Conservation (phyloP, 2,113 vertebrate genomes). For the Mormyrus iriodes region DNA sequence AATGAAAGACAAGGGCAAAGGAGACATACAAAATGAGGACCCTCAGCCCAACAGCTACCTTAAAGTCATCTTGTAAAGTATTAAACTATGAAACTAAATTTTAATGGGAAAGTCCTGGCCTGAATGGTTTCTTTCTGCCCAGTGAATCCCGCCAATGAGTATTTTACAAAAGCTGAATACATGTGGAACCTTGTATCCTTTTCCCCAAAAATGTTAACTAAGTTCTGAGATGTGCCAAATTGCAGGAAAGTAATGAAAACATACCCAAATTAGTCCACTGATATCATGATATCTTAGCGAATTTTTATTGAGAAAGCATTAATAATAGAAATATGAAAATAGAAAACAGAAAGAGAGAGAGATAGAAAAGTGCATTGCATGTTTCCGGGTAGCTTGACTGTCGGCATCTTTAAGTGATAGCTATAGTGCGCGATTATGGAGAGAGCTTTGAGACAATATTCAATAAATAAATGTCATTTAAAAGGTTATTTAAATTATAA, state of each 20-base stretch:
- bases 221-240: neutral
- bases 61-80: neutral
- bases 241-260: no score
- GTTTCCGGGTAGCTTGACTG: neutral
- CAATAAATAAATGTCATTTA: neutral
- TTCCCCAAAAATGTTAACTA: neutral
- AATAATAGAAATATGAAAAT: no score
- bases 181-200: neutral
- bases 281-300: no score
- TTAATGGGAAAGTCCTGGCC: neutral
- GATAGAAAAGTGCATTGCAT: no score
- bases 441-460: neutral
- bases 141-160: neutral
- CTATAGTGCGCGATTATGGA: neutral
- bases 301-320: no score
- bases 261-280: no score
- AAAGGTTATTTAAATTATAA: neutral
- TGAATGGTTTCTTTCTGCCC: neutral
- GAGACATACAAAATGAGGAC: neutral
- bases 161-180: neutral
- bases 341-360: no score
- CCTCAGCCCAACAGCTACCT: neutral
- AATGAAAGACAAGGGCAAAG: neutral
- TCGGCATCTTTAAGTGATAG: neutral
- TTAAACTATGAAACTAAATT: neutral